Conservation (phyloP, 2,888 invertebrate genomes). For the Heliconius aoede region DNA sequence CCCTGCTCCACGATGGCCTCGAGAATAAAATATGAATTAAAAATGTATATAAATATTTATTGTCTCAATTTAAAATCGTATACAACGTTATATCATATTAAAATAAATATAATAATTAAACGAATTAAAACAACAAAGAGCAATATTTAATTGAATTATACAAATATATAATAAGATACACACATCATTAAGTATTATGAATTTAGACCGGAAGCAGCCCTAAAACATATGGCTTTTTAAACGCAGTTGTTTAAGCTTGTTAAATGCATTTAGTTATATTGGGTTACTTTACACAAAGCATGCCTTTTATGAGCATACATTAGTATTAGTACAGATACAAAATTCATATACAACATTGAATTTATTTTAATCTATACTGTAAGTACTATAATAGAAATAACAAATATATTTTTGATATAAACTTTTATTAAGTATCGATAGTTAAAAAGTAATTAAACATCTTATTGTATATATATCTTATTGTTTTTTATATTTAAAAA, state of each 20-base stretch:
- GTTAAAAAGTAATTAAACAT: slow-evolving; percentile 27
- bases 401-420: slow-evolving; percentile 6
- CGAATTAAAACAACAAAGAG: not conserved
- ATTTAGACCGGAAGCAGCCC: slow-evolving; percentile 36
- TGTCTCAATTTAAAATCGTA: no score
- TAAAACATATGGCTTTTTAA: slow-evolving; percentile 75
- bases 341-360: slow-evolving; percentile 5
- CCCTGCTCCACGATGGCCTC: no score
- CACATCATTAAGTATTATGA: slow-evolving; percentile 21
- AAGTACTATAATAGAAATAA: not conserved
- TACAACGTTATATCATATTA: no score
- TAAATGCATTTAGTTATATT: slow-evolving; percentile 58
- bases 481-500: slow-evolving; percentile 5
- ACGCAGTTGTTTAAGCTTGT: slow-evolving; percentile 58
- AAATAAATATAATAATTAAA: not conserved
- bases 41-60: no score
- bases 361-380: not conserved
- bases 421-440: not conserved
- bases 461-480: not conserved
- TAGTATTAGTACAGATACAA: slow-evolving; percentile 9
- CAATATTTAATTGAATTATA: not conserved
- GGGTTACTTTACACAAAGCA: slow-evolving; percentile 61
- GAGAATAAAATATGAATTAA: no score
- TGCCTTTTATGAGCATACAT: slow-evolving; percentile 42
- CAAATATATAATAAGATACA: slow-evolving; percentile 1